Evolutionary conservation across 53 echinoderm and acorn worm genomes (phyloP).

Genomic region (Apostichopus leukothele): DNA sequence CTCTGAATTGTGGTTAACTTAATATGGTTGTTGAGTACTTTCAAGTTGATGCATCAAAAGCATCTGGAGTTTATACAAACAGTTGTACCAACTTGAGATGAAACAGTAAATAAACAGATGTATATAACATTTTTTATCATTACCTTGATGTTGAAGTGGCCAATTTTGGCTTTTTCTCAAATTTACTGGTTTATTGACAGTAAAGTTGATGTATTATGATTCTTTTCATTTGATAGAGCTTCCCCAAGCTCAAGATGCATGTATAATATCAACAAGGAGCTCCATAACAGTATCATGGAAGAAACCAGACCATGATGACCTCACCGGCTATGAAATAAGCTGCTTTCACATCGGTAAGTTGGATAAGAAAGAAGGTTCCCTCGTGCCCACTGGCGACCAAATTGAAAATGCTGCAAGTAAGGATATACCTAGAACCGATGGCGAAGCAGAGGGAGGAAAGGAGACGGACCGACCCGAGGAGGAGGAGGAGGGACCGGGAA

Average conservation of each 20-base stretch:
- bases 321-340: conserved; percentile 64
- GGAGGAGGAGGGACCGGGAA: background rate
- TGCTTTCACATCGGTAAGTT: conserved; percentile 48
- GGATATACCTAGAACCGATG: background rate
- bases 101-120: too few species aligned
- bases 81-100: too few species aligned
- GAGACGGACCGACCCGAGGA: background rate
- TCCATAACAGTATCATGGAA: conserved; percentile 65
- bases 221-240: conserved; percentile 1
- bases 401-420: background rate
- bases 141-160: too few species aligned
- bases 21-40: too few species aligned
- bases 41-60: too few species aligned
- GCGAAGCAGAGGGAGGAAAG: background rate
- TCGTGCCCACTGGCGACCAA: conserved; percentile 18
- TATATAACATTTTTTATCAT: too few species aligned
- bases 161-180: too few species aligned
- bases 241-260: conserved; percentile 60
- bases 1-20: too few species aligned
- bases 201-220: too few species aligned
- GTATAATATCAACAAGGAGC: conserved; percentile 14
- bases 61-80: too few species aligned
- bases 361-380: conserved; percentile 21
- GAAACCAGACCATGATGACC: conserved; percentile 61
- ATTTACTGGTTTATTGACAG: too few species aligned